Base-by-base conservation (phyloP, 2,888 invertebrate genomes). In the Melipona bicolor region DNA sequence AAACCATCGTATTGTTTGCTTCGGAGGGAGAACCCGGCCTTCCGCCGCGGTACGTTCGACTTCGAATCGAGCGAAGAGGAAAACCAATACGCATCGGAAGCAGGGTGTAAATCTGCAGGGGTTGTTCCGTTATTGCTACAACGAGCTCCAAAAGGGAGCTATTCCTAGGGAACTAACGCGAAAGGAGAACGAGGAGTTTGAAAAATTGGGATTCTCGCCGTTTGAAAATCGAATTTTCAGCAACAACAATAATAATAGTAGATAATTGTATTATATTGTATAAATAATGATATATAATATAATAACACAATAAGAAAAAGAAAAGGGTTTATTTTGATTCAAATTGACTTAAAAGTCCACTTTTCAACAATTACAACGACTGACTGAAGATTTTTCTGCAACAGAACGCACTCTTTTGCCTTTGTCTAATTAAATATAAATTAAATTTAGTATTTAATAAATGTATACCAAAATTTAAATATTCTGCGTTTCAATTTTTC, bases 81-180 rank as follows among this genome's bases (percentile, higher is more conserved):
- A 59, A 59, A 59, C 56, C 56, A n/a, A 59, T 59, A 59, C 56
- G 56, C 56, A 59, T n/a, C n/a, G 56, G n/a, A 59, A 59, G 56
- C 15, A 59, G n/a, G 15, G 56, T 3, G 56, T 59, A 59, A 59
- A 59, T 59, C 56, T 59, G 56, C 15, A 15, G 15, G 56, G 15
- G 5, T 36, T 36, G 36, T 13, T n/a, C 56, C 56, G 56, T 56
- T 56, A 56, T 56, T 56, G 56, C n/a, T 56, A n/a, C n/a, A 15
- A 56, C 56, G 56, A 15, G 56, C 9, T 43, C n/a, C n/a, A 59
- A 24, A 59, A 59, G n/a, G 15, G 15, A 3, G 56, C n/a, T 15
- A 59, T n/a, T 59, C n/a, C 24, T n/a, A n/a, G 13, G 13, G 56
- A 56, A 56, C 21, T 13, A 56, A 56, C 21, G 56, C n/a, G 15